Evolutionary conservation across 2,888 invertebrate genomes (phyloP), one percentile per base, ranked within the genome.

Genomic region (Drosophila yooni): DNA sequence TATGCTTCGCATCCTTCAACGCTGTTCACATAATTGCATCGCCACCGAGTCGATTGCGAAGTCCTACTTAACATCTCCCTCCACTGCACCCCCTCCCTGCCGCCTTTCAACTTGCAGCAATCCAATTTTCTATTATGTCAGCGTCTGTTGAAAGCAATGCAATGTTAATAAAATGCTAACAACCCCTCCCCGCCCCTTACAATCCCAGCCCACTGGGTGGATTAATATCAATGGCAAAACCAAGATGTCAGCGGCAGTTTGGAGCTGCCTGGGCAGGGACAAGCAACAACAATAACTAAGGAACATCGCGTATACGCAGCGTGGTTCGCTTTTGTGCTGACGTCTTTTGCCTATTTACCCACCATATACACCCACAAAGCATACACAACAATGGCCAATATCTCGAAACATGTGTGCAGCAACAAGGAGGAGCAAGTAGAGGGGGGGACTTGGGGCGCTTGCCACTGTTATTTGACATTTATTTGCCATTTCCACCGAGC

Each of bases 91-190:
- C 33, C 2, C 6, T 6, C 25, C 5, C 7, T 4, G 13, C 43
- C 34, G 25, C 27, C 36, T 5, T 51, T 46, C 62, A 56, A 27
- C 67, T 63, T 29, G 58, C 59, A 85, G 89, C 91, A 87, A 90
- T 90, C 90, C 82, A 85, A 89, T 90, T 87, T 88, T 88, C 81
- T 78, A 88, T 88, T 87, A 82, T 89, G 87, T 82, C 85, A 74
- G 78, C 76, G 70, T 15, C 21, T 86, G 88, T 79, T 82, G 83
- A 76, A 79, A 76, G 84, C 84, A 90, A 70, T 90, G 84, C 86
- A 84, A 84, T 88, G 90, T 84, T 84, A 85, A 89, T 89, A 89
- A 87, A 89, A 80, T 74, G 51, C 38, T 43, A 8, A 25, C 63
- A 40, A 15, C 40, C 10, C 29, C n/a, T 10, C 31, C 15, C 31